Percentiles rank a stretch among this genome's conserved stretches.
phyloP scores from a whole-genome alignment of 2,888 invertebrate genomes.

The Pammene fasciana region DNA sequence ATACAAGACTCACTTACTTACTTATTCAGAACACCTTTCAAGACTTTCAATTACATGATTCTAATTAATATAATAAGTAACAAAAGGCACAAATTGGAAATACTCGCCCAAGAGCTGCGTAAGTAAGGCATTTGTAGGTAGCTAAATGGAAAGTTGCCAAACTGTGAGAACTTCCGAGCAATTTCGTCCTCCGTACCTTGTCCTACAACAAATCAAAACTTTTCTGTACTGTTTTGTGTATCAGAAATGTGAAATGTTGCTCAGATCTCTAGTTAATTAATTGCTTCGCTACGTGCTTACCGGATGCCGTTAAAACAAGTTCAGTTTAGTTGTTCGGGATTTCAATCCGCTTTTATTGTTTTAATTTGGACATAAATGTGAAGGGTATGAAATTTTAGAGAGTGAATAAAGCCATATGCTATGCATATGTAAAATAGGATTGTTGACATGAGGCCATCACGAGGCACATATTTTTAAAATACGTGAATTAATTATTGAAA shows the following conservation, averaged over 20 bases:
- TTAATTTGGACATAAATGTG: not conserved
- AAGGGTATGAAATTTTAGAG: not conserved
- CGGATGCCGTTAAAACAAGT: slow-evolving; percentile 24
- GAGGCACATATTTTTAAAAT: no score
- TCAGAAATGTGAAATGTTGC: slow-evolving; percentile 40
- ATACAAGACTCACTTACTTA: no score
- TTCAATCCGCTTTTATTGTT: slow-evolving; percentile 4
- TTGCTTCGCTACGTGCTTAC: slow-evolving; percentile 14
- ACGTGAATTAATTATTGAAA: no score
- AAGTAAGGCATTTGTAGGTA: slow-evolving; percentile 49
- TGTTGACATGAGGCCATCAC: no score
- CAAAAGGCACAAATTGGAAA: slow-evolving; percentile 11
- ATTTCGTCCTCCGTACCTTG: slow-evolving; percentile 55
- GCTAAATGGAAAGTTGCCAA: slow-evolving; percentile 57
- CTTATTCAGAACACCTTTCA: not conserved
- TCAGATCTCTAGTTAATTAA: slow-evolving; percentile 38
- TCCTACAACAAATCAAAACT: slow-evolving; percentile 62
- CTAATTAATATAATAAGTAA: slow-evolving; percentile 11
- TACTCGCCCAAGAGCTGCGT: slow-evolving; percentile 30
- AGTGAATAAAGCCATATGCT: not conserved
- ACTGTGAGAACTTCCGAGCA: slow-evolving; percentile 55
- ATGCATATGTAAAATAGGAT: not conserved
- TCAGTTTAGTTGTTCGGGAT: slow-evolving; percentile 22
- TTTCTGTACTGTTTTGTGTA: slow-evolving; percentile 50
- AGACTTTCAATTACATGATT: slow-evolving; percentile 3